Base-by-base conservation (phyloP, 2,113 vertebrate genomes). In the Sylvietta virens region DNA sequence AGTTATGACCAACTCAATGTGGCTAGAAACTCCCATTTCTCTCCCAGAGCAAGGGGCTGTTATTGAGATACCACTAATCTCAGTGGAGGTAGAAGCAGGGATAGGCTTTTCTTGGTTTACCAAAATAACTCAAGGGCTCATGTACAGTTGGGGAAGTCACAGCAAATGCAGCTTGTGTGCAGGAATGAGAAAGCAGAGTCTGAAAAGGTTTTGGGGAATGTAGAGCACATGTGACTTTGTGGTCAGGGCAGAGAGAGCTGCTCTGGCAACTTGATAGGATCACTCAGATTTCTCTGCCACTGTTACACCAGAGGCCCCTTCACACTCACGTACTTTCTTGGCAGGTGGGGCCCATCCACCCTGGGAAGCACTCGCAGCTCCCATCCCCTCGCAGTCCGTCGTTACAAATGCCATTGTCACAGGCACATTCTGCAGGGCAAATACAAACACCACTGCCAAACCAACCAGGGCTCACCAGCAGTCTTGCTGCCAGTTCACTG, bases 311-410 rank as follows among this genome's bases (percentile, higher is more conserved):
- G 0, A 4, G 8, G 13, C 20, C 12, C 40, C 11, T 9, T 39
- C 67, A 62, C 27, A 30, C 30, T 76, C 72, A 96, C 98, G 95
- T 95, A 99, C 99, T 98, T 83, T 97, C 79, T 76, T 98, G 98
- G 84, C 99, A 99, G 80, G 81, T 97, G 2, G 66, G 76, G 83
- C 99, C 99, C 60, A 96, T 98, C 99, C 99, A 99, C 3, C 99
- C 99, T 48, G 98, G 98, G 20, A 98, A 97, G 92, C 99, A 99
- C 23, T 98, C 22, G 14, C 99, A 99, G 86, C 92, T 98, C 42
- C 99, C 99, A 0, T 98, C 98, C 40, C 99, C 99, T 50, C 79
- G 90, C 65, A 99, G 94, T 3, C 99, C 99, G 0, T 99, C 99
- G 1, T 98, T 97, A 97, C 99, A 99, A 66, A 98, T 98, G 40